These are phyloP conservation scores for Karalla daura DNA, from an alignment of 2,797 vertebrate genomes.

Conservation along the genomic window DNA sequence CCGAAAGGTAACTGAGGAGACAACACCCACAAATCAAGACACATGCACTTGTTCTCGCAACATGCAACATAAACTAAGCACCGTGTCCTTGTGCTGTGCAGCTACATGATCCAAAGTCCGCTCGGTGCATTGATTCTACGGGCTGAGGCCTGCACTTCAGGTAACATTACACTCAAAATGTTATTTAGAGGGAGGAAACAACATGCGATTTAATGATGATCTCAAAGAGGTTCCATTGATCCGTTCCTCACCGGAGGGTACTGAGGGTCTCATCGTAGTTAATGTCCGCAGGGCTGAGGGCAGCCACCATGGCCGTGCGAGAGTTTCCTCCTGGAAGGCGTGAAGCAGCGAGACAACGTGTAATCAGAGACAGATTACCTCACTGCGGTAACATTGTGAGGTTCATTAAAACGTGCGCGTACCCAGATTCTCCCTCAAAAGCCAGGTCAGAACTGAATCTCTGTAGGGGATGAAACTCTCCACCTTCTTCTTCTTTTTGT, in stretches of 20 bases:
- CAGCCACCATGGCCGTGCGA: constrained; percentile 97
- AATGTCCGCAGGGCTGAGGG: constrained; percentile 94
- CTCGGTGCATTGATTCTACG: neutral
- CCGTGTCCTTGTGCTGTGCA: neutral
- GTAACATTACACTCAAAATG: constrained; percentile 2
- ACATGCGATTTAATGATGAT: neutral
- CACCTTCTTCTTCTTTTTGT: constrained; percentile 99
- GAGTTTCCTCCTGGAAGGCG: constrained; percentile 93
- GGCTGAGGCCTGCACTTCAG: neutral
- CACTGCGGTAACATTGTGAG: neutral
- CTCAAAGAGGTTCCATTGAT: neutral
- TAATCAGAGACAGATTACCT: neutral
- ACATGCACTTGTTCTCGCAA: neutral
- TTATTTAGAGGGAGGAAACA: neutral
- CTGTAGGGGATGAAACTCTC: constrained; percentile 96
- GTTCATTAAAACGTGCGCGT: constrained; percentile 40
- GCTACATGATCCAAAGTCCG: neutral
- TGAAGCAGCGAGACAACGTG: neutral
- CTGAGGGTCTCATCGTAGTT: constrained; percentile 97
- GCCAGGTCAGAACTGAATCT: constrained; percentile 98
- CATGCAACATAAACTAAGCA: too few species aligned
- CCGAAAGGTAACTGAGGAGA: neutral
- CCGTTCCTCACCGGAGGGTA: constrained; percentile 89
- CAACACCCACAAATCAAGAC: neutral
- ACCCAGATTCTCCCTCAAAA: constrained; percentile 97